Evolutionary conservation across 1,140 invertebrate species (phyloP).

Genomic region (Drosophila ogumai): DNA sequence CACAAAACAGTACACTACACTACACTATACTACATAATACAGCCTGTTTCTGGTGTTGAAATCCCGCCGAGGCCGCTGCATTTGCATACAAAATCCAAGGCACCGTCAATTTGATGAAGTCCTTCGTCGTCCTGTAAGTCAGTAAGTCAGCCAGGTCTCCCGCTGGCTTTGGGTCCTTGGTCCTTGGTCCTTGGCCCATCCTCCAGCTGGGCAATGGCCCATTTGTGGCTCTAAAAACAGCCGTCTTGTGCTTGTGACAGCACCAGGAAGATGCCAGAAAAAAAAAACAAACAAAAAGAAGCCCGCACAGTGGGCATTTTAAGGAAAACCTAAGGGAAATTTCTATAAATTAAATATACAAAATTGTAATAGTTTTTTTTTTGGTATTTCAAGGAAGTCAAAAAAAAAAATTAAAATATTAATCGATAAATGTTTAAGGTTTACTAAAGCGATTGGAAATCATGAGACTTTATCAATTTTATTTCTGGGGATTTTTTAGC

Average conservation of each 20-base stretch:
- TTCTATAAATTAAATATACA: background rate
- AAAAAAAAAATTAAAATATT: background rate
- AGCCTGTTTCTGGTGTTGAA: conserved; percentile 4
- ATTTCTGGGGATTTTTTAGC: background rate
- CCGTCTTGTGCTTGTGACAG: conserved; percentile 32
- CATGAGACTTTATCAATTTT: background rate
- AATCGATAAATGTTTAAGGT: no score
- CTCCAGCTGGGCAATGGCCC: background rate
- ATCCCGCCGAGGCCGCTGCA: conserved; percentile 19
- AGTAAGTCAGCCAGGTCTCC: background rate
- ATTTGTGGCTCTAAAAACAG: conserved; percentile 26
- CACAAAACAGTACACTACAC: background rate
- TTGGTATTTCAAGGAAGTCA: no score
- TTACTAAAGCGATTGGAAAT: background rate
- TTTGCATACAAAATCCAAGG: conserved; percentile 62
- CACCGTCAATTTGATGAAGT: conserved; percentile 62
- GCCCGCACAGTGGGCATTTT: conserved; percentile 3
- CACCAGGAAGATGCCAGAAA: conserved; percentile 8
- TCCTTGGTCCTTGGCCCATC: conserved; percentile 1
- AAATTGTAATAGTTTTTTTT: no score
- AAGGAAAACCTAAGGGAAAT: background rate
- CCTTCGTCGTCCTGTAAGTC: conserved; percentile 9
- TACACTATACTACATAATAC: conserved; percentile 1
- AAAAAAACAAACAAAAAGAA: background rate
- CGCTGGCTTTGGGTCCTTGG: conserved; percentile 1